These are phyloP conservation scores for Athalia rosae DNA, from an alignment of 2,888 invertebrate species.

Conservation along the genomic window DNA sequence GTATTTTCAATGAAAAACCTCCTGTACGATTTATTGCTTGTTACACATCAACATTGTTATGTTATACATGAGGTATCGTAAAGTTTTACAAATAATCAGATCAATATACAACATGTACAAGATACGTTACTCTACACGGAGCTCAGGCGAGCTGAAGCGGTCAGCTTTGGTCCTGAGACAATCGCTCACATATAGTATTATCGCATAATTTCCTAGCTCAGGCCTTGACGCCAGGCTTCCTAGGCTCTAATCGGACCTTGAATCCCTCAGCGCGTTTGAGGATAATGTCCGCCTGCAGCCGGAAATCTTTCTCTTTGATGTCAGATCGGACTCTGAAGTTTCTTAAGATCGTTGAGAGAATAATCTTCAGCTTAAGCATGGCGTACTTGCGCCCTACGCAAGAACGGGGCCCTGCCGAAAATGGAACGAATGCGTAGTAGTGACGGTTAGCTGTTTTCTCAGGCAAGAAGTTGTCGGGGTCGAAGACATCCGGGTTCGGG, in stretches of 20 bases:
- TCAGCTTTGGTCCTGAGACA: slow-evolving; percentile 13
- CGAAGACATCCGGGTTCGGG: slow-evolving; percentile 82
- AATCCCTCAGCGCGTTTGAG: slow-evolving; percentile 85
- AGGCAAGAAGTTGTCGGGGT: slow-evolving; percentile 88
- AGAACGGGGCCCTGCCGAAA: slow-evolving; percentile 87
- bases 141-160: slow-evolving; percentile 8
- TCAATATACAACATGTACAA: slow-evolving; percentile 61
- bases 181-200: neutral
- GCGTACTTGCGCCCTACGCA: slow-evolving; percentile 89
- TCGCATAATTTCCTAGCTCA: slow-evolving; percentile 37
- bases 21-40: slow-evolving; percentile 67
- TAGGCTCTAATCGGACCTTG: slow-evolving; percentile 71
- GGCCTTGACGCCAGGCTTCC: slow-evolving; percentile 60
- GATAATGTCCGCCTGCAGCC: slow-evolving; percentile 83
- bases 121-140: slow-evolving; percentile 43
- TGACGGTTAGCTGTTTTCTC: slow-evolving; percentile 85
- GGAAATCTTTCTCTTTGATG: slow-evolving; percentile 80
- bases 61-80: slow-evolving; percentile 45
- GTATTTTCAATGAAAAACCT: slow-evolving; percentile 40
- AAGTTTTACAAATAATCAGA: slow-evolving; percentile 52
- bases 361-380: slow-evolving; percentile 85
- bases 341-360: slow-evolving; percentile 83
- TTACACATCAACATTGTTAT: slow-evolving; percentile 63
- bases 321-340: slow-evolving; percentile 81
- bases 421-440: slow-evolving; percentile 87